Percentiles rank a stretch among this genome's conserved stretches.
Conservation (phyloP, 2,888 invertebrate genomes). For the Tortricodes alternella region DNA sequence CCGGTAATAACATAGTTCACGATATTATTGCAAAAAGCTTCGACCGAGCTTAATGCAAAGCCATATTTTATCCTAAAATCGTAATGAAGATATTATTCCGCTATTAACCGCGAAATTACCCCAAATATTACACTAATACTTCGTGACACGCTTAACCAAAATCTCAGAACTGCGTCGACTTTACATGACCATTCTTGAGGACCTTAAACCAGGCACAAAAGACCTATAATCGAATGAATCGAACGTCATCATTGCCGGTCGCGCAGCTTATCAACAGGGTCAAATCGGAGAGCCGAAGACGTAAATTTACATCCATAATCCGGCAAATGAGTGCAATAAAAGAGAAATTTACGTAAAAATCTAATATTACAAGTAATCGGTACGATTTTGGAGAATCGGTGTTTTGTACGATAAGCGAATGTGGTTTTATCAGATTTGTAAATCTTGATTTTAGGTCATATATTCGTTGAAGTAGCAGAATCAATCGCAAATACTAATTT, state of each 20-base stretch:
- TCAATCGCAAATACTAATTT: too few species aligned
- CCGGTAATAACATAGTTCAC: constrained; percentile 23
- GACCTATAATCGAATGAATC: constrained; percentile 9
- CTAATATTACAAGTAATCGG: constrained; percentile 53
- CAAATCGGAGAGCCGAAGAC: constrained; percentile 49
- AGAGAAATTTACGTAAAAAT: constrained; percentile 63
- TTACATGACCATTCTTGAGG: not conserved
- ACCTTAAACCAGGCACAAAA: constrained; percentile 11
- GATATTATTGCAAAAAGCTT: constrained; percentile 21
- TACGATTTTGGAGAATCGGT: constrained; percentile 29
- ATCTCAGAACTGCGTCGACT: constrained; percentile 2
- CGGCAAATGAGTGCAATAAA: constrained; percentile 63
- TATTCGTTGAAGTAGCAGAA: too few species aligned
- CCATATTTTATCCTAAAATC: constrained; percentile 36
- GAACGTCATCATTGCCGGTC: not conserved
- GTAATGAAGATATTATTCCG: constrained; percentile 51
- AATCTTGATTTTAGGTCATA: constrained; percentile 8
- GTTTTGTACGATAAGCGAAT: constrained; percentile 2
- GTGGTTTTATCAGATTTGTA: constrained; percentile 10
- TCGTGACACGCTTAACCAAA: constrained; percentile 40
- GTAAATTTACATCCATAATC: constrained; percentile 62
- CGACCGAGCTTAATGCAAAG: constrained; percentile 30
- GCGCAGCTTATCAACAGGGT: constrained; percentile 52
- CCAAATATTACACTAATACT: constrained; percentile 39
- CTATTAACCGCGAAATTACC: constrained; percentile 45